Conservation (phyloP, 2,113 vertebrate species). For the Larimichthys crocea region DNA sequence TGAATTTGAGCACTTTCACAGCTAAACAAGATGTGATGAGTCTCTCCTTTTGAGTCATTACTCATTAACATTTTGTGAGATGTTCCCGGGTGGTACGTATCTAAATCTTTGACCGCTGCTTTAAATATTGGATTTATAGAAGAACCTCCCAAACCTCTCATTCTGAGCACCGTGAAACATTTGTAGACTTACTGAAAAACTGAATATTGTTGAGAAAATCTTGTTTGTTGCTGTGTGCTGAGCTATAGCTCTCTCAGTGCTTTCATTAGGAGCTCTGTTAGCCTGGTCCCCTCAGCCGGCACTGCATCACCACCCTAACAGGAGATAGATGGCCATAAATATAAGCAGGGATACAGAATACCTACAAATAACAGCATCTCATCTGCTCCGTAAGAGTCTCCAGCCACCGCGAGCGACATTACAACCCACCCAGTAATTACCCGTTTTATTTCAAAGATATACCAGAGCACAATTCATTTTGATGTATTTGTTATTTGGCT, state of each 20-base stretch:
- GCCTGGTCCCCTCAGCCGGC: constrained; percentile 16
- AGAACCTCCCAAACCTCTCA: not conserved
- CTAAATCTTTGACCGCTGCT: not conserved
- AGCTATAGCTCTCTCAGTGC: constrained; percentile 29
- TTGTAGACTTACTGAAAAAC: not conserved
- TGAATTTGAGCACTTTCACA: not conserved
- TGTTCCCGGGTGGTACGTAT: not conserved
- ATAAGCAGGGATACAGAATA: constrained; percentile 41
- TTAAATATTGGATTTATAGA: not conserved
- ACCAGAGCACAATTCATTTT: constrained; percentile 23
- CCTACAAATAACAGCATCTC: constrained; percentile 42
- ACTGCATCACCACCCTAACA: constrained; percentile 51
- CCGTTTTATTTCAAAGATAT: constrained; percentile 31
- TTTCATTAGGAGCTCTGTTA: constrained; percentile 62
- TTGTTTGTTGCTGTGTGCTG: constrained; percentile 22
- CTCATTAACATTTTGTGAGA: not conserved
- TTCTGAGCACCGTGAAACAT: not conserved
- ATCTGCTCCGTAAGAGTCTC: constrained; percentile 29
- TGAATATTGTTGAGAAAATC: not conserved
- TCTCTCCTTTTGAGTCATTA: constrained; percentile 4
- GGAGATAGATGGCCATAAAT: constrained; percentile 46
- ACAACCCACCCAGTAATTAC: constrained; percentile 29
- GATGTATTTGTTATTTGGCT: constrained; percentile 46
- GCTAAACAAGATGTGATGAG: not conserved
- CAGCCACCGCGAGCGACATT: constrained; percentile 1